Conservation (phyloP, 2,888 invertebrate species). For the Dicyrtoma fusca region DNA sequence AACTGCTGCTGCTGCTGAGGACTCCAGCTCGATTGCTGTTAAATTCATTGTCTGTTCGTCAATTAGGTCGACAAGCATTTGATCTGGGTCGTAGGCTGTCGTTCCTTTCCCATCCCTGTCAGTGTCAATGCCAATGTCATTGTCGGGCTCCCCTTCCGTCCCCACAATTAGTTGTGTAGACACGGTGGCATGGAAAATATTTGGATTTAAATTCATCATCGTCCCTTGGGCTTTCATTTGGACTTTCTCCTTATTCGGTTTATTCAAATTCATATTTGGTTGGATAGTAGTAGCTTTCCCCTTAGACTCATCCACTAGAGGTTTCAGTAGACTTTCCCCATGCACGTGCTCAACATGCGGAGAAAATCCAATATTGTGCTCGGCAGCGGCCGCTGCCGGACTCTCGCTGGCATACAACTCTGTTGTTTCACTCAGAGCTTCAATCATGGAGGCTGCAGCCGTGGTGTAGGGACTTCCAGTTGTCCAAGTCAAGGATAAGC, state of each 20-base stretch:
- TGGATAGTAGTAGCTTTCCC: not conserved
- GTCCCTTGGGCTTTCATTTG: not conserved
- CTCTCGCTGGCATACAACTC: constrained; percentile 11
- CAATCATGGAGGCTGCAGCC: not conserved
- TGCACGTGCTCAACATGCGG: constrained; percentile 38
- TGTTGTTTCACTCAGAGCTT: not conserved
- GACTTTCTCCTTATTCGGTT: no score
- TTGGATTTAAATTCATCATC: not conserved
- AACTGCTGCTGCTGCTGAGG: not conserved
- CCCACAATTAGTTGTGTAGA: constrained; percentile 19
- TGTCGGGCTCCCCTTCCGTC: no score
- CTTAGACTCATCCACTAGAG: not conserved
- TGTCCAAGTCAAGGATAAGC: not conserved
- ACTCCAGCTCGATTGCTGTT: constrained; percentile 35
- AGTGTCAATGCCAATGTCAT: no score
- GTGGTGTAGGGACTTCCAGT: no score
- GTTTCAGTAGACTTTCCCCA: not conserved
- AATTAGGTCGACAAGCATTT: constrained; percentile 34
- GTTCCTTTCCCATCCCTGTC: not conserved
- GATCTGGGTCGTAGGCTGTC: constrained; percentile 34
- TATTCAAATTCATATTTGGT: no score
- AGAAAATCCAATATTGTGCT: constrained; percentile 40
- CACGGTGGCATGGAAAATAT: not conserved
- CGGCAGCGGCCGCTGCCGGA: constrained; percentile 17
- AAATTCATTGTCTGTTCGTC: constrained; percentile 41